These are phyloP conservation scores for Eutolmus rufibarbis DNA, from an alignment of 2,888 invertebrate genomes.

Conservation along the genomic window DNA sequence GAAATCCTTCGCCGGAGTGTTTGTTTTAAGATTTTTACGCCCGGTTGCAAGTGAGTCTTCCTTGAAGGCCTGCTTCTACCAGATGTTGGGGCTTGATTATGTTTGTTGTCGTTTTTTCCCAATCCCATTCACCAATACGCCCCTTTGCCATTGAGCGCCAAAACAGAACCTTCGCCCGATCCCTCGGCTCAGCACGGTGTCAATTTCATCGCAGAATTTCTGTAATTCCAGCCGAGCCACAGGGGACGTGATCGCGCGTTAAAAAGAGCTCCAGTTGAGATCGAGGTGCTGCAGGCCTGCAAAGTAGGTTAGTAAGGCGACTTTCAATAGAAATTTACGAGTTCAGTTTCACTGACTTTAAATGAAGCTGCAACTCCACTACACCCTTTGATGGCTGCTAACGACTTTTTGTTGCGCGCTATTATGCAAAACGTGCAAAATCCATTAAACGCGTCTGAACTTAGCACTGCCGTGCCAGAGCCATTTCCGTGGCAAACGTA, in stretches of 20 bases:
- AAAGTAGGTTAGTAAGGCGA: constrained; percentile 28
- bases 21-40: constrained; percentile 11
- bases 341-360: constrained; percentile 31
- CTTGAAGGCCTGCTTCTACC: not conserved
- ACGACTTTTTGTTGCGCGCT: constrained; percentile 7
- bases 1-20: not conserved
- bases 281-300: not conserved
- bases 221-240: not conserved
- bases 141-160: constrained; percentile 1
- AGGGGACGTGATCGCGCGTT: constrained; percentile 25
- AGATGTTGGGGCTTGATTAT: not conserved
- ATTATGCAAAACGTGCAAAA: constrained; percentile 27
- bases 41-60: constrained; percentile 4
- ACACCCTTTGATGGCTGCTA: constrained; percentile 32
- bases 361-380: constrained; percentile 31
- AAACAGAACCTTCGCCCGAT: not conserved
- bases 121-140: not conserved
- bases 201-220: constrained; percentile 16
- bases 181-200: not conserved
- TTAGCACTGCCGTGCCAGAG: not conserved
- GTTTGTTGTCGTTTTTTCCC: constrained; percentile 1
- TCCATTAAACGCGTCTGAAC: constrained; percentile 10
- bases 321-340: constrained; percentile 14
- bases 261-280: not conserved
- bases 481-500: not conserved